Evolutionary conservation across 2,888 invertebrate genomes (phyloP), one percentile per base, ranked within the genome.

Genomic region (Drosophila multiciliata): DNA sequence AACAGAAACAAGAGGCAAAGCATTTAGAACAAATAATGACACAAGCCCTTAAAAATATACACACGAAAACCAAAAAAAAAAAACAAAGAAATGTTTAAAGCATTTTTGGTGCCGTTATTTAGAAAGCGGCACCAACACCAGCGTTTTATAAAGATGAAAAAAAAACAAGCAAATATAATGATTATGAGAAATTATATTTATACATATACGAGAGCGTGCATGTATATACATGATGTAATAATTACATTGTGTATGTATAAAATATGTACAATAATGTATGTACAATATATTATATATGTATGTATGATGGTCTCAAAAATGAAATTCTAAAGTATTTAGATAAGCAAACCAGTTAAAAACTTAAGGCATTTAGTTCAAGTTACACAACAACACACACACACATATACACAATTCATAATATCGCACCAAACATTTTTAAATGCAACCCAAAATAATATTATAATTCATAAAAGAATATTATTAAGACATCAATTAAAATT

Each of bases 321-420:
- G 87, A 90, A 89, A 90, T 90, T 90, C 90, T 90, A 90, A 90
- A 90, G 82, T 91, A 91, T 86, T 82, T 90, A 90, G 83, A 77
- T 83, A 88, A 82, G 80, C 73, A 76, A 87, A 70, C 49, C 59
- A 66, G 81, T 82, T 82, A 71, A 73, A 67, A 76, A 73, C 71
- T 60, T 83, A 90, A 78, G 81, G 80, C 62, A 73, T 70, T 76
- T 82, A 84, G 75, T 82, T 76, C 66, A 81, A 72, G 71, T 72
- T 87, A 55, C 26, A 40, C 61, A 83, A 29, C 23, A 23, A 53
- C 20, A 58, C 23, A 40, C 11, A 63, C 49, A 53, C 52, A 70
- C 40, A 77, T 33, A 55, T 4, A 59, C 48, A 62, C 35, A 55
- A 75, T 26, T 61, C 66, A 66, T 62, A 55, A 66, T 53, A 59